Conservation (phyloP, 2,888 invertebrate genomes). For the Orchesella flavescens region DNA sequence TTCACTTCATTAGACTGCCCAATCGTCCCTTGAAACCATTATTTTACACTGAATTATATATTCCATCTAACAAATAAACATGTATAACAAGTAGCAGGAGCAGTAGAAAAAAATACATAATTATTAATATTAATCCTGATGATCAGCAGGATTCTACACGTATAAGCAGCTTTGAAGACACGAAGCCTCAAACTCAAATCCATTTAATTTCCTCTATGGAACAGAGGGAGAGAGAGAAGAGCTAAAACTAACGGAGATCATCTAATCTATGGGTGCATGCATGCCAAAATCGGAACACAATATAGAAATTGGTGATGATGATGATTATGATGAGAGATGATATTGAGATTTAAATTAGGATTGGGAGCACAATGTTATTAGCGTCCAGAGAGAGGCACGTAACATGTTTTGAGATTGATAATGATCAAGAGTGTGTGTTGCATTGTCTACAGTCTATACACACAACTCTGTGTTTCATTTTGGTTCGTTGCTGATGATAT, state of each 20-base stretch:
- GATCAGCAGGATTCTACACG: too few relatives aligned
- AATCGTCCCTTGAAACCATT: slow-evolving; percentile 50
- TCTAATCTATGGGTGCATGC: slow-evolving; percentile 17
- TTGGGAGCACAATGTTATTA: slow-evolving; percentile 17
- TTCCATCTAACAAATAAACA: background rate
- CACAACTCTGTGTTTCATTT: background rate
- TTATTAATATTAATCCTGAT: too few relatives aligned
- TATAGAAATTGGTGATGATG: slow-evolving; percentile 3
- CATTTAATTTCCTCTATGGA: slow-evolving; percentile 46
- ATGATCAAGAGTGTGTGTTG: slow-evolving; percentile 55
- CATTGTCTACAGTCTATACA: slow-evolving; percentile 30
- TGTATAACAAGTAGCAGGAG: background rate
- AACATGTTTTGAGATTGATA: slow-evolving; percentile 27
- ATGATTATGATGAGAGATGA: slow-evolving; percentile 47
- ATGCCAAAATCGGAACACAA: slow-evolving; percentile 51
- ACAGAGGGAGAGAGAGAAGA: slow-evolving; percentile 15
- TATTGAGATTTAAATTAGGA: slow-evolving; percentile 57
- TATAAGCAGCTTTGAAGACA: too few relatives aligned
- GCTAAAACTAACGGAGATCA: slow-evolving; percentile 1
- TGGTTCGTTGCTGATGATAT: too few relatives aligned
- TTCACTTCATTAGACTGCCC: slow-evolving; percentile 70
- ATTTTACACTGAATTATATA: slow-evolving; percentile 26
- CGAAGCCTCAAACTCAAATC: slow-evolving; percentile 22
- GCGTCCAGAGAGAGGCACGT: slow-evolving; percentile 8
- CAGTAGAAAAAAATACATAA: too few relatives aligned